Percentiles rank a stretch among this genome's conserved stretches.
phyloP scores from a whole-genome alignment of 2,113 vertebrate species.

The Gopherus evgoodei region DNA sequence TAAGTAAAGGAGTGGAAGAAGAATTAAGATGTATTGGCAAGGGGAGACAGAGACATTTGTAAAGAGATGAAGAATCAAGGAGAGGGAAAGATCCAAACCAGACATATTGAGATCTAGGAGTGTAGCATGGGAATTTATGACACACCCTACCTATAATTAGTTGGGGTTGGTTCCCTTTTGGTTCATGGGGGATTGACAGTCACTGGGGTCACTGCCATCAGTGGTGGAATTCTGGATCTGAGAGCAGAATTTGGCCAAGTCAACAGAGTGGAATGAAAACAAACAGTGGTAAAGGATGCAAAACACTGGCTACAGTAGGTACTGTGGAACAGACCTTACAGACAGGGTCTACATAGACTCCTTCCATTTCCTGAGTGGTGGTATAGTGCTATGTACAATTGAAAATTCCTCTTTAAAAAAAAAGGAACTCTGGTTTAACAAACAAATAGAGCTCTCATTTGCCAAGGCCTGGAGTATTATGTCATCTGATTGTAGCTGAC shows the following conservation, averaged over 20 bases:
- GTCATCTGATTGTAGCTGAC: not conserved
- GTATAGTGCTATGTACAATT: not conserved
- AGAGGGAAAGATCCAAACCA: not conserved
- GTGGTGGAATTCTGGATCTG: not conserved
- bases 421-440: not conserved
- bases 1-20: not conserved
- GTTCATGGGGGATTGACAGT: not conserved
- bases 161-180: not conserved
- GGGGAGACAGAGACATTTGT: not conserved
- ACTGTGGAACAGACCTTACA: not conserved
- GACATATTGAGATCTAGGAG: not conserved
- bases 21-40: not conserved
- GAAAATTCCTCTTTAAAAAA: not conserved
- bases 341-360: not conserved
- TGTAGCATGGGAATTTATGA: not conserved
- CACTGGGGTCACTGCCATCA: not conserved
- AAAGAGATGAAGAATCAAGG: not conserved
- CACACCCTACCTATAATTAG: not conserved
- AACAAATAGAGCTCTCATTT: not conserved
- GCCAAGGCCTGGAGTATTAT: not conserved
- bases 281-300: not conserved
- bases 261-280: not conserved
- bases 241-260: not conserved
- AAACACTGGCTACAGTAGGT: not conserved
- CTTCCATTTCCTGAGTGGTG: not conserved